Evolutionary conservation across 2,797 vertebrate species (phyloP).

Genomic region (Toxotes lorentzi): DNA sequence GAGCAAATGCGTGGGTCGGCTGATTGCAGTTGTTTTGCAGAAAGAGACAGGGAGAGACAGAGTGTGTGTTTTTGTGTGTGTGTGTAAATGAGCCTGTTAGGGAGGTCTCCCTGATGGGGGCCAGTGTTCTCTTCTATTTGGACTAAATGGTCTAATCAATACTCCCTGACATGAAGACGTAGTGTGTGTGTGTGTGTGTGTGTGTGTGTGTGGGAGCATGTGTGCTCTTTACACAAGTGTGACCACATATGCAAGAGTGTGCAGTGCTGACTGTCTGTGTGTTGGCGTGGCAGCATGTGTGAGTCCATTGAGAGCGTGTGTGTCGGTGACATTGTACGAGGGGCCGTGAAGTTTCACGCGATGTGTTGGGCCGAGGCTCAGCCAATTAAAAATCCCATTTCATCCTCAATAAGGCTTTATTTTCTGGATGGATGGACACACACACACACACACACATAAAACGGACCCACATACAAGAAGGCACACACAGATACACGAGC

Average conservation of each 20-base stretch:
- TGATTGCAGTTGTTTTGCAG: conserved; percentile 34
- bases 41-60: conserved; percentile 26
- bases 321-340: conserved; percentile 76
- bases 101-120: conserved; percentile 69
- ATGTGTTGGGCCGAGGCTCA: conserved; percentile 73
- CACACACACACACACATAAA: conserved; percentile 45
- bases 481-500: conserved; percentile 10
- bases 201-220: conserved; percentile 5
- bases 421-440: conserved; percentile 81
- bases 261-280: conserved; percentile 18
- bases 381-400: conserved; percentile 89
- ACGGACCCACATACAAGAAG: conserved; percentile 11
- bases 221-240: neutral
- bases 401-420: conserved; percentile 87
- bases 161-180: conserved; percentile 71
- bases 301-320: conserved; percentile 53
- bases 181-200: conserved; percentile 34
- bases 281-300: neutral
- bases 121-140: conserved; percentile 67
- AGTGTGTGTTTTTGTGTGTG: conserved; percentile 44
- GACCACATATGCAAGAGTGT: neutral
- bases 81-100: conserved; percentile 69
- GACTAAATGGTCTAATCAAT: conserved; percentile 81
- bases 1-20: conserved; percentile 22
- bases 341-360: conserved; percentile 71